These are phyloP conservation scores for Cavia porcellus DNA, from an alignment of 2,113 vertebrate genomes.

Conservation along the genomic window DNA sequence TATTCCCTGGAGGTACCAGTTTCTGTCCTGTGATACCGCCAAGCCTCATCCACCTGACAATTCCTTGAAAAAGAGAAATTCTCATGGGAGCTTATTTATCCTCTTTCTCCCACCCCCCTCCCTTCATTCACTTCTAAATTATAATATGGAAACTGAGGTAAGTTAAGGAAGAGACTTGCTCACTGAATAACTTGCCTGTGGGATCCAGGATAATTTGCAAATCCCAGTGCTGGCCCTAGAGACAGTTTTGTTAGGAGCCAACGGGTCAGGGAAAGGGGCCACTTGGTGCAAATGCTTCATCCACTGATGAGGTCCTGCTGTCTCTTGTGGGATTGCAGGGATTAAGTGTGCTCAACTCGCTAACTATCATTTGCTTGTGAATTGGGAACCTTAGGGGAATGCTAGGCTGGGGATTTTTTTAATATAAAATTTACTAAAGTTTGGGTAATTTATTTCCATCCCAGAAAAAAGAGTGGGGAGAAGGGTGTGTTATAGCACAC, in stretches of 20 bases:
- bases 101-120: too few species aligned
- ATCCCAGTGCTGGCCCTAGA: background rate
- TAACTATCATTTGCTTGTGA: background rate
- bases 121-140: background rate
- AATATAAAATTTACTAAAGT: background rate
- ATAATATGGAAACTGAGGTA: background rate
- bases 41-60: background rate
- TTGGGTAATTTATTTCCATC: background rate
- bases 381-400: background rate
- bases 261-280: too few species aligned
- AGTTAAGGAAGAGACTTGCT: background rate
- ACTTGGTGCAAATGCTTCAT: rapidly evolving
- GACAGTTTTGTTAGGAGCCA: background rate
- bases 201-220: background rate
- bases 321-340: background rate
- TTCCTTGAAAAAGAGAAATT: background rate
- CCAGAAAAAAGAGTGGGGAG: background rate
- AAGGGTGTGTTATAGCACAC: background rate
- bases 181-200: rapidly evolving
- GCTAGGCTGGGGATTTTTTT: background rate
- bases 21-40: background rate
- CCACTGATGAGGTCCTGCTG: background rate
- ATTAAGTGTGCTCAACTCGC: background rate
- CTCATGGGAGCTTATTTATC: rapidly evolving
- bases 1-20: background rate